Base-by-base conservation (phyloP, 2,113 vertebrate genomes). In the Euleptes europaea region DNA sequence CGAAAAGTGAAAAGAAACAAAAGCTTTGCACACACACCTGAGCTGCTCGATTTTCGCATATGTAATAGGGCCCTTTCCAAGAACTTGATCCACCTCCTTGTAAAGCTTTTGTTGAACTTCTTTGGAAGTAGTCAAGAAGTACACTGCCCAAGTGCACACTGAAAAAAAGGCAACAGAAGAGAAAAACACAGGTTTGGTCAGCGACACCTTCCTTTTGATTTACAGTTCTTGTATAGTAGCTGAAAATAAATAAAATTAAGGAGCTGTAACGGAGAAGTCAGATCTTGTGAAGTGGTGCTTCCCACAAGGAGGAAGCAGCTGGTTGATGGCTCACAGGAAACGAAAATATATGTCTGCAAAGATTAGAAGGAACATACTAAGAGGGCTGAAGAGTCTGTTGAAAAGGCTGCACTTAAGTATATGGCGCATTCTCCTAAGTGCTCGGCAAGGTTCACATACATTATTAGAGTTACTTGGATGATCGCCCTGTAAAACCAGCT, bases 101-200 rank as follows among this genome's bases (percentile, higher is more conserved):
- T 95, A 94, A 26, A 99, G 93, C 90, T 97, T 98, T 83, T 98
- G 97, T 94, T 99, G 99, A 84, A 98, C 94, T 19, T 97, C 97
- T 94, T 97, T 96, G 8, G 97, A 98, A 31, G 96, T 96, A 31
- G 98, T 97, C 92, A 99, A 95, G 95, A 99, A 99, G 92, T 96
- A 98, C n/a, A 99, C 95, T 31, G 97, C 97, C 98, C 98, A 99
- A 85, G 97, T 98, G 79, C 99, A 99, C 95, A 99, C 99, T 99
- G 91, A 88, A 88, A 94, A 31, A 12, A 11, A 54, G 9, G 12
- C 33, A 23, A 3, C 31, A 79, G 76, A 70, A 40, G 40, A 70
- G 88, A 82, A 93, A 73, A 33, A 3, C 38, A 54, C 35, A 26
- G 14, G 77, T 44, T 71, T 71, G 7, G 19, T 60, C 75, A 78